Evolutionary conservation across 1,140 invertebrate species (phyloP), one percentile per base, ranked within the genome.

Genomic region (Copidosoma floridanum): DNA sequence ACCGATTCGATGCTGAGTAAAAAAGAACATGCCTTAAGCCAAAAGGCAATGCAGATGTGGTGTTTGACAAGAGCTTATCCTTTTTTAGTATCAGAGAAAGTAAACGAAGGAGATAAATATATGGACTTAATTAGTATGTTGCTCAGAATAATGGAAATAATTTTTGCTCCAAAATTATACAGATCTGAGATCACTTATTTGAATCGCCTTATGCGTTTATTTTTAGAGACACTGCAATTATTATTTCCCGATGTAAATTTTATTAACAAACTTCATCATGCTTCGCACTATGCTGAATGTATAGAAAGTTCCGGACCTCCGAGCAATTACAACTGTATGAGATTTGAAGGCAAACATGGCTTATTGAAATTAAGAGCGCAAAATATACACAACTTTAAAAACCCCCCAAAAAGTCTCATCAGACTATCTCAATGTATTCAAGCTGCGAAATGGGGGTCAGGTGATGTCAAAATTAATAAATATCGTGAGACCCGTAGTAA

Each of bases 91-190:
- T 20, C 52, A 18, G 50, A 58, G 1, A 64, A 66, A 56, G 48
- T 72, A 29, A 10, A 23, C 27, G 32, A 24, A 23, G 38, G 37
- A 32, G 62, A 71, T 59, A 24, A 47, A 43, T 24, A 69, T 29
- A 64, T 72, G 68, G n/a, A 41, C 43, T 38, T 69, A 8, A 51
- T 72, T 47, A 0, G 64, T 18, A 21, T 54, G 38, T 58, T 68
- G 37, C 41, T 72, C 18, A 21, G 65, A 47, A 67, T 73, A 32
- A 73, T 71, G 67, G 67, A 69, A 63, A 65, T 73, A 29, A 52
- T 71, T 21, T 73, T 73, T 53, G 67, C 70, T 11, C 68, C 68
- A 54, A 44, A 47, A 24, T 43, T 0, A 6, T 32, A 32, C 10
- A 29, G 10, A 57, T 58, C 37, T 52, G 65, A 6, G 21, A 61